Evolutionary conservation across 2,113 vertebrate genomes (phyloP).

Genomic region (Heterocephalus glaber): DNA sequence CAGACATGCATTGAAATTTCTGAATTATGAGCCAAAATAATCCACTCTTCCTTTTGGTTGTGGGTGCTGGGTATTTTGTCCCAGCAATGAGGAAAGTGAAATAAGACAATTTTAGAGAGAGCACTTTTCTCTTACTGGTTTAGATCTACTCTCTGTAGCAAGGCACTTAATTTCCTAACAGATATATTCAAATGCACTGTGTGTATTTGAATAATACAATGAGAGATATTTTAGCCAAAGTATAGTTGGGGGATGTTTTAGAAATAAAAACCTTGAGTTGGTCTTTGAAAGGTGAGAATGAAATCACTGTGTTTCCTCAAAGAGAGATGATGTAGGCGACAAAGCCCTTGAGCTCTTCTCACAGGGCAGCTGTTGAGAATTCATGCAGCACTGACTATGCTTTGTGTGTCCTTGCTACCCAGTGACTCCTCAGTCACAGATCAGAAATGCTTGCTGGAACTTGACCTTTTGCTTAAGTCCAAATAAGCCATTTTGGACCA

Average conservation of each 20-base stretch:
- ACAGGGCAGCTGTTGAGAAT: not conserved
- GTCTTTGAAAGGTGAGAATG: not conserved
- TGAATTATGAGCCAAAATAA: not conserved
- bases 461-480: not conserved
- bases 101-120: too few species aligned
- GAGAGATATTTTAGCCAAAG: not conserved
- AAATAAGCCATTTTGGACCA: not conserved
- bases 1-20: not conserved
- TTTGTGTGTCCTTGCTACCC: not conserved
- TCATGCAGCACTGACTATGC: not conserved
- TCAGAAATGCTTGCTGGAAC: not conserved
- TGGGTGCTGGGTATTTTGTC: not conserved
- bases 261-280: not conserved
- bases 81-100: not conserved
- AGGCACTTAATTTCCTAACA: not conserved
- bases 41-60: not conserved
- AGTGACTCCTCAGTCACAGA: not conserved
- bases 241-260: not conserved
- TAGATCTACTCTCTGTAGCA: not conserved
- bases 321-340: not conserved
- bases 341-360: not conserved
- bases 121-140: not conserved
- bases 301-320: not conserved
- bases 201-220: not conserved
- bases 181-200: not conserved